phyloP scores from a whole-genome alignment of 2,797 vertebrate genomes.

The Arctocebus calabarensis region DNA sequence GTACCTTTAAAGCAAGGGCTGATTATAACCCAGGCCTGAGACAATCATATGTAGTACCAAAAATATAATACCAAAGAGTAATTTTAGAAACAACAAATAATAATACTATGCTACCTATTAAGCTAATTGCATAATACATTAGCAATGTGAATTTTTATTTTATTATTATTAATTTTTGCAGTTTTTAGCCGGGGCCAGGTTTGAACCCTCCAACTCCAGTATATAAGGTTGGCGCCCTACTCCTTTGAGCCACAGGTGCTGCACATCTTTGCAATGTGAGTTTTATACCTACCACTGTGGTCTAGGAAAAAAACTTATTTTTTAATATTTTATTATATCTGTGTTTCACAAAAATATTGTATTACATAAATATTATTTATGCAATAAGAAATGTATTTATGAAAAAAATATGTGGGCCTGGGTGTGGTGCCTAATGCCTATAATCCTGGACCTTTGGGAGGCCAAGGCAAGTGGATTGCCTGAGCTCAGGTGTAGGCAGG shows the following conservation, averaged over 20 bases:
- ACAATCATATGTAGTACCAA: background rate
- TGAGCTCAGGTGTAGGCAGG: too few relatives aligned
- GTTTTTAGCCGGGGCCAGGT: too few relatives aligned
- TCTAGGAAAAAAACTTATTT: background rate
- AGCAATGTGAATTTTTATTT: background rate
- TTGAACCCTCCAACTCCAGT: too few relatives aligned
- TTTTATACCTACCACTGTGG: background rate
- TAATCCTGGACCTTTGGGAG: too few relatives aligned
- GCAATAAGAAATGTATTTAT: background rate
- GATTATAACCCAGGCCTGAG: background rate
- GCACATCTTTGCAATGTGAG: background rate
- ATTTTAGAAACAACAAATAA: background rate
- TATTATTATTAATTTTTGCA: too few relatives aligned
- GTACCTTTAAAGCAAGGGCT: background rate
- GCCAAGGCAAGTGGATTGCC: too few relatives aligned
- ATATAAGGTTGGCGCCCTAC: too few relatives aligned
- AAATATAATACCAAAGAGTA: background rate
- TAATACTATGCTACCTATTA: background rate
- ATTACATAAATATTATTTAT: background rate
- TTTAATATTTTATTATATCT: background rate
- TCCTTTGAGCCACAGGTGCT: too few relatives aligned
- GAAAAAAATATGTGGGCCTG: background rate
- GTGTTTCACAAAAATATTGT: background rate
- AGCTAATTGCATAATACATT: background rate
- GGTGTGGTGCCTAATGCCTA: too few relatives aligned